Base-by-base conservation (phyloP, 2,797 vertebrate species). In the Aplochiton taeniatus region DNA sequence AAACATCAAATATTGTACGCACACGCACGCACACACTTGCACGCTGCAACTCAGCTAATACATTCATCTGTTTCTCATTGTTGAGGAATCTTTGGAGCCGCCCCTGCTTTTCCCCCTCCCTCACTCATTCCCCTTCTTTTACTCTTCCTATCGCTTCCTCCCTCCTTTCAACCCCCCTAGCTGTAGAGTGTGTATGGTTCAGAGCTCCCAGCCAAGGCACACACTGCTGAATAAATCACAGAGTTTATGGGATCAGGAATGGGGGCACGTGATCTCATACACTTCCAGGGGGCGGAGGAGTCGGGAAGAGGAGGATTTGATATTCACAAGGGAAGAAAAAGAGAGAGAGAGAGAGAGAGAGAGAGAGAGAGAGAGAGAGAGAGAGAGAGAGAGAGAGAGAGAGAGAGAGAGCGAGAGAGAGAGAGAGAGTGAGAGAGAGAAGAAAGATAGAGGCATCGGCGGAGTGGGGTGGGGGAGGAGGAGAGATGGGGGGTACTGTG, bases 41-140 rank as follows among this genome's bases (percentile, higher is more conserved):
- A 47, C 56, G 20, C 47, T 58, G 78, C 58, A 64, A 51, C 58
- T 20, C 46, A 49, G 70, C 54, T 69, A 86, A 77, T 69, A 71
- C 16, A 8, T 43, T 88, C 85, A 90, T 90, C 85, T 90, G 89
- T 73, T 91, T 88, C 77, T 88, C 75, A 82, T 91, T 88, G 79
- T 74, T 65, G 66, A 85, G 85, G 86, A 89, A 88, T 88, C 80
- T 82, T 77, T 20, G 72, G 76, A 74, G 72, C 75, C 5, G 17
- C 61, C 57, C 66, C 66, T 61, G 68, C 50, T 50, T 16, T 50
- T 49, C n/a, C 51, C 11, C 44, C 20, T 58, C 11, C 13, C 2
- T 14, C 42, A 4, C 42, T 10, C 43, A n/a, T 4, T 4, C 63
- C 70, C 65, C 60, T 44, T 64, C 54, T 46, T 48, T 55, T 13